These are phyloP conservation scores for Pachydiplax longipennis DNA, from an alignment of 2,888 invertebrate species.

Conservation along the genomic window DNA sequence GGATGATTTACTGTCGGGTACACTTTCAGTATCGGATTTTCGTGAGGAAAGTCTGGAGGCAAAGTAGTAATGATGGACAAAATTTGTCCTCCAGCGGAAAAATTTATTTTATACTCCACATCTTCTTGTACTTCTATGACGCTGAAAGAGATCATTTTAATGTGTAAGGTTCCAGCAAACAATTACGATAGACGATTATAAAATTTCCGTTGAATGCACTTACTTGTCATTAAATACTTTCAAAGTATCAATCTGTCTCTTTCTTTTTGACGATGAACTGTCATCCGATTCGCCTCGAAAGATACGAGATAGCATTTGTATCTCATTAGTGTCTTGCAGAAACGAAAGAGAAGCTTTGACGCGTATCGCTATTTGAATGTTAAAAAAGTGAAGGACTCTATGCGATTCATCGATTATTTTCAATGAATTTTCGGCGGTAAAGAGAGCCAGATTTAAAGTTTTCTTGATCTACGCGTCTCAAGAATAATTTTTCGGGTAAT, in stretches of 20 bases:
- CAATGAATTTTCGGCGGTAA: too few species aligned
- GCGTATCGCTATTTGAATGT: background rate
- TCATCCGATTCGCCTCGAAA: constrained; percentile 60
- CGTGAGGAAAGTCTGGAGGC: constrained; percentile 76
- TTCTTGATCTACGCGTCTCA: too few species aligned
- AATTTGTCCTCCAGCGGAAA: constrained; percentile 67
- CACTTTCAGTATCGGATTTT: constrained; percentile 74
- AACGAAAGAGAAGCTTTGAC: background rate
- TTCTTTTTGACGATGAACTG: constrained; percentile 51
- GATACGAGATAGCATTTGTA: constrained; percentile 65
- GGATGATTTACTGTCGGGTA: constrained; percentile 73
- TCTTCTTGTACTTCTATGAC: constrained; percentile 76
- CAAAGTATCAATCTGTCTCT: constrained; percentile 77
- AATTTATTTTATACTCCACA: constrained; percentile 76
- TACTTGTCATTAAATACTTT: constrained; percentile 84
- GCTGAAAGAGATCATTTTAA: constrained; percentile 58
- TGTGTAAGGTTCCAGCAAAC: background rate
- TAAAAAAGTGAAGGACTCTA: too few species aligned
- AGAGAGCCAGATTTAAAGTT: too few species aligned
- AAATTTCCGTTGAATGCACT: constrained; percentile 55
- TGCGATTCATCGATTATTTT: too few species aligned
- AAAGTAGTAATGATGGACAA: constrained; percentile 73
- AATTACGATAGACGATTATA: background rate
- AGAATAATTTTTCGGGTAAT: too few species aligned
- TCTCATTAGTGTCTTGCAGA: background rate